A percentile compares a stretch with the other conserved stretches of the same genome.
phyloP scores from a whole-genome alignment of 2,113 vertebrate species.

The Mirza zaza region DNA sequence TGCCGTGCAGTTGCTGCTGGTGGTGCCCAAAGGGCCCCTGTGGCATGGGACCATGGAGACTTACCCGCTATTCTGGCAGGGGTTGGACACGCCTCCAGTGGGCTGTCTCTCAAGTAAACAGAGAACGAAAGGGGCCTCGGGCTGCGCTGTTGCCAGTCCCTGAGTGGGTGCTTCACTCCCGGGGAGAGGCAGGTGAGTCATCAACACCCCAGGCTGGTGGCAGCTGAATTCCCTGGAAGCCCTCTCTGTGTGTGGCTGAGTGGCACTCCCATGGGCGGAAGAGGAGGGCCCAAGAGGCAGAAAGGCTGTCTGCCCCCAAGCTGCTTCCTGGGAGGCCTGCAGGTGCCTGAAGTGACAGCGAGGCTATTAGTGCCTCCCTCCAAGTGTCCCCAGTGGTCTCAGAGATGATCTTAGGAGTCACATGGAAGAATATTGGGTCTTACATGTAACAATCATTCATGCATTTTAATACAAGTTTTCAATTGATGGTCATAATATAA shows the following conservation, averaged over 20 bases:
- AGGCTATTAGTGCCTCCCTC: neutral
- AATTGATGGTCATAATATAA: neutral
- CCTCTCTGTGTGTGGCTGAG: rapidly evolving
- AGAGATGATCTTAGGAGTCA: neutral
- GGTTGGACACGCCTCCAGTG: neutral
- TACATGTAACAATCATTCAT: neutral
- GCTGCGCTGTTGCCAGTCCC: neutral
- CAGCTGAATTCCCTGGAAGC: neutral
- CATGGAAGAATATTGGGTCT: neutral
- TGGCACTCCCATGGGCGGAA: rapidly evolving
- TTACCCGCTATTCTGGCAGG: constrained; percentile 63
- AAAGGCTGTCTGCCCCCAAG: neutral
- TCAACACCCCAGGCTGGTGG: neutral
- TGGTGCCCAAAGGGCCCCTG: neutral
- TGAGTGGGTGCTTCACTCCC: neutral
- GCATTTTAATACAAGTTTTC: neutral
- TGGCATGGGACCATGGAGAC: constrained; percentile 24
- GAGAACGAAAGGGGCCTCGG: neutral
- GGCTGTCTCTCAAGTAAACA: neutral
- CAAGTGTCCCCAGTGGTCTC: neutral
- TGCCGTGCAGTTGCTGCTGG: constrained; percentile 32
- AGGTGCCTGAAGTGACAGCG: neutral
- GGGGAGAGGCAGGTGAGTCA: neutral
- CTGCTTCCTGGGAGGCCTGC: neutral
- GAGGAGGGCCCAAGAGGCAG: neutral